Conservation (phyloP, 2,888 invertebrate species). For the Molorchus minor region DNA sequence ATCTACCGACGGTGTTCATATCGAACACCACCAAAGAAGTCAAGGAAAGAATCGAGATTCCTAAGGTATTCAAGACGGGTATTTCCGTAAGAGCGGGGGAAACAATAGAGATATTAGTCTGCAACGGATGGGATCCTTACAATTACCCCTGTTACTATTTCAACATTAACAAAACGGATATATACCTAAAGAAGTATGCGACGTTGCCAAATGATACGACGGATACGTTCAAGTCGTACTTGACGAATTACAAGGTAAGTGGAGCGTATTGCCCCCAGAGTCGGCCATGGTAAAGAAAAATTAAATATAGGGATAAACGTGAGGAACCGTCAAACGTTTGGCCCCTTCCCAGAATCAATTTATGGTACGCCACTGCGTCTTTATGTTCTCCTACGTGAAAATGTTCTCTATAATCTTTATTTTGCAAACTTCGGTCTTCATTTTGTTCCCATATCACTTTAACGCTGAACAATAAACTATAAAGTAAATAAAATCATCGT, state of each 20-base stretch:
- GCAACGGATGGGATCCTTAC: conserved; percentile 55
- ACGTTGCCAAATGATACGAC: conserved; percentile 43
- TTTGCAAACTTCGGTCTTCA: too few relatives aligned
- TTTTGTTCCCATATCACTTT: too few relatives aligned
- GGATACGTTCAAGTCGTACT: conserved; percentile 26
- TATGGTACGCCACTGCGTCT: too few relatives aligned
- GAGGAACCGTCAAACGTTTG: too few relatives aligned
- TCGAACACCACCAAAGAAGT: conserved; percentile 51
- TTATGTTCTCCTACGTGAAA: too few relatives aligned
- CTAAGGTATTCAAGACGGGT: conserved; percentile 46
- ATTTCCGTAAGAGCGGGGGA: conserved; percentile 54
- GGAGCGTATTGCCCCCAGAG: too few relatives aligned
- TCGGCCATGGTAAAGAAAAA: too few relatives aligned
- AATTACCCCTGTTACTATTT: conserved; percentile 56
- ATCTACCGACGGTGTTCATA: conserved; percentile 51
- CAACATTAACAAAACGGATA: conserved; percentile 47
- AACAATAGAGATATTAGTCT: conserved; percentile 53
- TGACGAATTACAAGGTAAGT: conserved; percentile 35
- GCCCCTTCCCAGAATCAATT: too few relatives aligned
- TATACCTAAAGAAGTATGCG: conserved; percentile 46
- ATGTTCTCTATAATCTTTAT: too few relatives aligned
- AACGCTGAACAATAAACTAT: too few relatives aligned
- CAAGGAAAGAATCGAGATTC: conserved; percentile 48
- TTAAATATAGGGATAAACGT: too few relatives aligned
- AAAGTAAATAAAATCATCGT: too few relatives aligned